phyloP scores from a whole-genome alignment of 2,797 vertebrate species.

The Onychomys leucogaster region DNA sequence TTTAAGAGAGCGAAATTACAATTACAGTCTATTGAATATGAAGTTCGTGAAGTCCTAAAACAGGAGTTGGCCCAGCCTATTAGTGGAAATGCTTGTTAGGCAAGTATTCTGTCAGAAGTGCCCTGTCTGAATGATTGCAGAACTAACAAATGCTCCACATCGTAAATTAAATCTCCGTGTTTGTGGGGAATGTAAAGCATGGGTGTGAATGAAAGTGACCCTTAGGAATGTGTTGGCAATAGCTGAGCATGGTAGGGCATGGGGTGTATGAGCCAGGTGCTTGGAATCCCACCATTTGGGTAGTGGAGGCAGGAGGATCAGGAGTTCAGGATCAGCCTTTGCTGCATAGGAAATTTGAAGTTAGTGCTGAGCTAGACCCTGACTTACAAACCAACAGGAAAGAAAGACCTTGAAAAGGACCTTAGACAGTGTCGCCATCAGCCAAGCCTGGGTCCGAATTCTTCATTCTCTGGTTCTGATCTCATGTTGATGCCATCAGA shows the following conservation, averaged over 20 bases:
- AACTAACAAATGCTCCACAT: background rate
- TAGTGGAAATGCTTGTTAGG: background rate
- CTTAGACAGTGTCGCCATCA: background rate
- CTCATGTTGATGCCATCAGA: background rate
- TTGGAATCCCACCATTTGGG: background rate
- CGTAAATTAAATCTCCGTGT: background rate
- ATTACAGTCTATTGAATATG: background rate
- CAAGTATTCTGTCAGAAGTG: background rate
- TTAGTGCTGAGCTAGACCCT: background rate
- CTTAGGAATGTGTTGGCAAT: background rate
- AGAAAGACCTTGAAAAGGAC: background rate
- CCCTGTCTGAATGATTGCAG: background rate
- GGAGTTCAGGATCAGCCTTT: background rate
- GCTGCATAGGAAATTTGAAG: background rate
- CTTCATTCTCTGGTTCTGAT: background rate
- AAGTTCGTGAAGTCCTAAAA: background rate
- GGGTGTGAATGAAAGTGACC: background rate
- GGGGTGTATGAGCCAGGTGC: background rate
- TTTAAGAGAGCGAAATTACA: background rate
- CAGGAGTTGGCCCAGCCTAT: background rate
- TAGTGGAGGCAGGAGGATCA: background rate
- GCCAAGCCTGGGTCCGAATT: background rate
- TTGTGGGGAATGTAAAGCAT: background rate
- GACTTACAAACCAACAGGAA: background rate
- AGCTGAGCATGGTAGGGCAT: background rate